Evolutionary conservation across 2,888 invertebrate genomes (phyloP), one percentile per base, ranked within the genome.

Genomic region (Leucoma salicis): DNA sequence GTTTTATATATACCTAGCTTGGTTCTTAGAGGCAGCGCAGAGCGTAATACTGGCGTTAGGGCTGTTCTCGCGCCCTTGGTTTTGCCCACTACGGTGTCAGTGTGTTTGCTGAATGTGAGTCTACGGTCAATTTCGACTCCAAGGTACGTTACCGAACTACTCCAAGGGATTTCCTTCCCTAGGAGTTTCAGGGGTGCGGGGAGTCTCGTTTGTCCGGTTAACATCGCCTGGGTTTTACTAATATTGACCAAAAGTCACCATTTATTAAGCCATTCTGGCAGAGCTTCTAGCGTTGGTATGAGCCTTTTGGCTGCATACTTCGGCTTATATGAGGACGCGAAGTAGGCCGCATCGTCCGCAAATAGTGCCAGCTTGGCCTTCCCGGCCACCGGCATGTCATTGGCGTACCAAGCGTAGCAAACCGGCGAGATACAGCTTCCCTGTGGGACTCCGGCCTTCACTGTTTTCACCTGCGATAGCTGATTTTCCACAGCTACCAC

Each of bases 211-310:
- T 2, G 2, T 4, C 13, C 3, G 29, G 29, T 1, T 2, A 13
- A 8, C 5, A 21, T 21, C 1, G 13, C 29, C 14, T 29, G 13
- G 4, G 29, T 29, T 12, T 29, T 29, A 1, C 2, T 2, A 6
- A 13, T 7, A 6, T 29, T 29, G 13, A 29, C 13, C 4, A 2
- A 1, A 6, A 29, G 29, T 13, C 29, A 4, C 29, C 29, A 29
- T 10, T 7, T 11, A 1, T 7, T 1, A 21, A 42, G 14, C 53
- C 49, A 49, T 24, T 34, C 18, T n/a, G 33, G 34, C 0, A 38
- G n/a, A 1, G 12, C 29, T 13, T 29, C 7, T 7, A 29, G 13
- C 4, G 13, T 7, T 13, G 6, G 1, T 6, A 13, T 13, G 13
- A 29, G 12, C 7, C 6, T 13, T 10, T 13, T 11, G 1, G 14